Evolutionary conservation across 2,113 vertebrate genomes (phyloP).

Genomic region (Gymnobelideus leadbeateri): DNA sequence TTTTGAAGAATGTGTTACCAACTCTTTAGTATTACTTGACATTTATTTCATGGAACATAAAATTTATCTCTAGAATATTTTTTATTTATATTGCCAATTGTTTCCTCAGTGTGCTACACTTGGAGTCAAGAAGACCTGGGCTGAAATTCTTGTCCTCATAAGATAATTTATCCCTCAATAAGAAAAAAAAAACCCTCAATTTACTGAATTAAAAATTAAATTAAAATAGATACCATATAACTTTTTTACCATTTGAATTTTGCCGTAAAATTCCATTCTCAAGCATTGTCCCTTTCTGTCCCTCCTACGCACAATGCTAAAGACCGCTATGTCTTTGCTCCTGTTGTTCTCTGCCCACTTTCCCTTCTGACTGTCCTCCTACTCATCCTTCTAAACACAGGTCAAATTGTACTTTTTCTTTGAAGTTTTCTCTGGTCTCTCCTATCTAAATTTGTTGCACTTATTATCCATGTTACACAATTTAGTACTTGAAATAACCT

Average conservation of each 20-base stretch:
- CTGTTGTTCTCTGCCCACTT: neutral
- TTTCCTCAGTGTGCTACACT: neutral
- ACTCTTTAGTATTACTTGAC: neutral
- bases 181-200: neutral
- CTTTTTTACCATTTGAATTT: neutral
- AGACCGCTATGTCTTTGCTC: neutral
- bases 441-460: neutral
- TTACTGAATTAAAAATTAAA: neutral
- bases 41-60: neutral
- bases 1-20: neutral
- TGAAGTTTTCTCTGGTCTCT: neutral
- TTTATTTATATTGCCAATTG: neutral
- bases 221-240: neutral
- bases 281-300: neutral
- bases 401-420: neutral
- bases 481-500: neutral
- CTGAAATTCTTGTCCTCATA: conserved; percentile 7
- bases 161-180: neutral
- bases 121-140: neutral
- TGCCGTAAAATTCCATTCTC: neutral
- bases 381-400: neutral
- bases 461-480: neutral
- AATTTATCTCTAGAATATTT: neutral
- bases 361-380: neutral
- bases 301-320: neutral